These are phyloP conservation scores for Nemurella pictetii DNA, from an alignment of 2,888 invertebrate species.

Conservation along the genomic window DNA sequence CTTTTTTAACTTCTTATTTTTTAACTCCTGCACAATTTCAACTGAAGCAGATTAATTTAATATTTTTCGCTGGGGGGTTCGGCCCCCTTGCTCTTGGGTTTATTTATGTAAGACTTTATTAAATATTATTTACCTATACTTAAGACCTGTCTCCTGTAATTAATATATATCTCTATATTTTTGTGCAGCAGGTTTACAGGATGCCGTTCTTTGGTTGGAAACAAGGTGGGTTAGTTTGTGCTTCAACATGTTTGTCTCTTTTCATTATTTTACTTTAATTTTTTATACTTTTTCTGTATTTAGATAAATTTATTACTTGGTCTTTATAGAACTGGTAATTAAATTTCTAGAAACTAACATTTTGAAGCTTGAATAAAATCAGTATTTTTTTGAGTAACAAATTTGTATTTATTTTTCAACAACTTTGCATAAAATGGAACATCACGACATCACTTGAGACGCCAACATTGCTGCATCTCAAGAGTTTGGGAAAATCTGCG, in stretches of 20 bases:
- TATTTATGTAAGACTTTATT: too few relatives aligned
- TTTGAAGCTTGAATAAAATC: constrained; percentile 9
- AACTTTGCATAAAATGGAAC: neutral
- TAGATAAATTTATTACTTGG: neutral
- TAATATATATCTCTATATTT: too few relatives aligned
- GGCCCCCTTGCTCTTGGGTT: too few relatives aligned
- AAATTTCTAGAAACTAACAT: constrained; percentile 15
- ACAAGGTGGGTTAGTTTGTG: neutral
- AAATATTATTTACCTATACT: too few relatives aligned
- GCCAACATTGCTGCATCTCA: neutral
- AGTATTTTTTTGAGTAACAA: neutral
- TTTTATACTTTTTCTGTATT: neutral
- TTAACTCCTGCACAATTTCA: too few relatives aligned
- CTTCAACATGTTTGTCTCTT: constrained; percentile 2
- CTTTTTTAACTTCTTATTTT: too few relatives aligned
- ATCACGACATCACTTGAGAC: neutral
- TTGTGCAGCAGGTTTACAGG: too few relatives aligned
- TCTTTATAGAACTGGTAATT: constrained; percentile 24
- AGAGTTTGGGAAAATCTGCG: neutral
- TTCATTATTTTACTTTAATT: neutral
- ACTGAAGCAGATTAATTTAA: too few relatives aligned
- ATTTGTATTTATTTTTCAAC: constrained; percentile 1
- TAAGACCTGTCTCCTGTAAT: too few relatives aligned
- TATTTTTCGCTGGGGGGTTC: too few relatives aligned
- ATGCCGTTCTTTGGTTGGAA: neutral